These are phyloP conservation scores for Cygnus olor DNA, from an alignment of 2,797 vertebrate species.

Conservation along the genomic window DNA sequence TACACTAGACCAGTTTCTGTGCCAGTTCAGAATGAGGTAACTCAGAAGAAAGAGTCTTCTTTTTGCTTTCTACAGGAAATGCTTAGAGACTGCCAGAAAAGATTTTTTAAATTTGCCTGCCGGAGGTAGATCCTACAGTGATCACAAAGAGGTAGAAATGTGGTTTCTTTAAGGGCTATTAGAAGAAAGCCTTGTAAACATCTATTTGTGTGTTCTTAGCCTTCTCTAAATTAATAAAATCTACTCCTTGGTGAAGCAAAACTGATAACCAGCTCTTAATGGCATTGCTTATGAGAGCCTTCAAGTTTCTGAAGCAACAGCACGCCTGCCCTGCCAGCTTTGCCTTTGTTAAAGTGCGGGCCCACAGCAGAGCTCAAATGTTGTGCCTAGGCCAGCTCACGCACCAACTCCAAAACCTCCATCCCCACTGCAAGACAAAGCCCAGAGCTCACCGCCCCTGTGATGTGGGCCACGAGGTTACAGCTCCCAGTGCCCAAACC, in stretches of 20 bases:
- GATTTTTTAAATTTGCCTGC: not conserved
- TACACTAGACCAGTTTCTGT: not conserved
- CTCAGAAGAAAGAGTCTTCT: not conserved
- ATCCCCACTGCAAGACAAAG: not conserved
- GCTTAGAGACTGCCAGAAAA: not conserved
- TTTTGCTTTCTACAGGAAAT: constrained; percentile 9
- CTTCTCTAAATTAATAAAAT: constrained; percentile 32
- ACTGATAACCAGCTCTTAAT: constrained; percentile 46
- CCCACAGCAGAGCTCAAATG: constrained; percentile 29
- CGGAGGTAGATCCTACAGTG: not conserved
- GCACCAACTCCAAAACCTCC: not conserved
- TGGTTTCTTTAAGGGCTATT: not conserved
- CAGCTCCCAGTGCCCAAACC: rapidly evolving
- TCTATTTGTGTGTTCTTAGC: not conserved
- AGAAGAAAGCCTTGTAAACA: not conserved
- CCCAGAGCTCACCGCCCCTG: not conserved
- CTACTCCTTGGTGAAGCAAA: constrained; percentile 16
- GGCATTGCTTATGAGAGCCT: constrained; percentile 16
- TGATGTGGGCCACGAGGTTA: not conserved
- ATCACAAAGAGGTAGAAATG: constrained; percentile 5
- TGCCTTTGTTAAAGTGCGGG: constrained; percentile 41
- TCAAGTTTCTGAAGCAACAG: constrained; percentile 47
- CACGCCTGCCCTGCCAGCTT: not conserved
- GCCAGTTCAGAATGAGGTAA: constrained; percentile 16
- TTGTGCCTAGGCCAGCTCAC: not conserved